These are phyloP conservation scores for Eulemur coronatus DNA, from an alignment of 2,797 vertebrate genomes.

Conservation along the genomic window DNA sequence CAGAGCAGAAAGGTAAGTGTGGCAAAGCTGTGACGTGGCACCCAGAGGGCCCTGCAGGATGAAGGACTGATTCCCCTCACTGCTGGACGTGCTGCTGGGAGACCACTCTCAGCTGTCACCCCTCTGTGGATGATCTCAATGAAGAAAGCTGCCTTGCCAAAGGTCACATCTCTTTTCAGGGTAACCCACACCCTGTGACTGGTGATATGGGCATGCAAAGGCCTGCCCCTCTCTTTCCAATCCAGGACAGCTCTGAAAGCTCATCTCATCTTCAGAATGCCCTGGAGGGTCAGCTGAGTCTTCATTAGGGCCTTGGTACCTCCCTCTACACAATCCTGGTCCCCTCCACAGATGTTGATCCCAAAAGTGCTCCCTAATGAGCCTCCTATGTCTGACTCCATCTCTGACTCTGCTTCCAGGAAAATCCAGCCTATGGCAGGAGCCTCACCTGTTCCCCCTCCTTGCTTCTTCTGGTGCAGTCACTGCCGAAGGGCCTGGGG, in stretches of 20 bases:
- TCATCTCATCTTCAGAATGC: neutral
- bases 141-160: neutral
- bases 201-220: neutral
- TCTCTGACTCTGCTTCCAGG: neutral
- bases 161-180: neutral
- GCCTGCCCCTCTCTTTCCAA: neutral
- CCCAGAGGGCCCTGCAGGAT: neutral
- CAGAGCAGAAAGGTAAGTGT: neutral
- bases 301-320: neutral
- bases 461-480: neutral
- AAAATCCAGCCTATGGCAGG: neutral
- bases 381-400: neutral
- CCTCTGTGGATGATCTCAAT: neutral
- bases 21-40: neutral
- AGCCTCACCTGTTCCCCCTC: neutral
- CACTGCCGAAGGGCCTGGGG: neutral
- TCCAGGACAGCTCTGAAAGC: neutral
- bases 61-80: neutral
- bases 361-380: neutral
- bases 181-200: neutral
- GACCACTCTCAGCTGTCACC: neutral
- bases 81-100: neutral
- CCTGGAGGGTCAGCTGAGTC: neutral
- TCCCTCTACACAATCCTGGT: neutral
- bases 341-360: neutral